phyloP scores from a whole-genome alignment of 1,140 invertebrate genomes.

The Leptinotarsa texana region DNA sequence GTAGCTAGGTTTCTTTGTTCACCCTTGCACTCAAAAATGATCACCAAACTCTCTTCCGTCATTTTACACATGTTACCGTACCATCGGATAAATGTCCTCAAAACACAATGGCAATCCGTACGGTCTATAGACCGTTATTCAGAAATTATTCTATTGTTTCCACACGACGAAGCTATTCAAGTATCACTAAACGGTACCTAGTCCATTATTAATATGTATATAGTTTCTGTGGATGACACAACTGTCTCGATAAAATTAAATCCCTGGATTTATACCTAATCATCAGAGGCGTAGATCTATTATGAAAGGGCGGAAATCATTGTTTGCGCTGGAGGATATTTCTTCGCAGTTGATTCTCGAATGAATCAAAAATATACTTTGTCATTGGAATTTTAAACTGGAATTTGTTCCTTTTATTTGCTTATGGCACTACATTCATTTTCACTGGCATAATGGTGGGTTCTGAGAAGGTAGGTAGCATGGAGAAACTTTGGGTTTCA shows the following conservation, averaged over 20 bases:
- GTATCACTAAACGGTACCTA: slow-evolving; percentile 12
- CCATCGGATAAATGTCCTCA: background rate
- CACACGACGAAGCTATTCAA: slow-evolving; percentile 15
- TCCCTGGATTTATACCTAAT: background rate
- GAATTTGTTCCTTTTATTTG: too few species aligned
- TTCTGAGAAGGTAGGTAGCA: too few species aligned
- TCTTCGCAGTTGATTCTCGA: too few species aligned
- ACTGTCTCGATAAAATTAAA: slow-evolving; percentile 2
- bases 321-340: too few species aligned
- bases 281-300: slow-evolving; percentile 13
- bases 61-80: background rate
- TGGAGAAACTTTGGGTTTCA: too few species aligned
- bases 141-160: slow-evolving; percentile 19
- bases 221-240: slow-evolving; percentile 14
- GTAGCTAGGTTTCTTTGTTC: too few species aligned
- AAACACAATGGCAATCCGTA: background rate
- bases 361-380: too few species aligned
- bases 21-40: too few species aligned
- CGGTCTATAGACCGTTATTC: background rate
- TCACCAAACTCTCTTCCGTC: too few species aligned
- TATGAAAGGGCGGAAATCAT: background rate
- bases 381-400: too few species aligned
- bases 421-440: too few species aligned
- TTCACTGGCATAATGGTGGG: too few species aligned
- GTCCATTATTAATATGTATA: slow-evolving; percentile 18